Evolutionary conservation across 2,888 invertebrate species (phyloP), one percentile per base, ranked within the genome.

Genomic region (Macaria notata): DNA sequence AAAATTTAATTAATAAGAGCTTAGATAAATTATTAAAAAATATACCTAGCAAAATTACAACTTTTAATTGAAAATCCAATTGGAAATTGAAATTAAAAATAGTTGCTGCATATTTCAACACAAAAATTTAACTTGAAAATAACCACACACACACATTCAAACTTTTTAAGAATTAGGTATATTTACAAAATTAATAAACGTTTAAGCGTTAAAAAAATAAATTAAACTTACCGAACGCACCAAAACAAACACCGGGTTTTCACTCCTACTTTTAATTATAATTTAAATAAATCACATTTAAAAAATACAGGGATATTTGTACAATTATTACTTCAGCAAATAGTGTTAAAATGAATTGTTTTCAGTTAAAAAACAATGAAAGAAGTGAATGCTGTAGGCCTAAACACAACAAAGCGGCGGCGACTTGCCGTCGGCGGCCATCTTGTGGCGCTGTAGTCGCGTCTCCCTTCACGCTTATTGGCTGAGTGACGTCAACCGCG

Each of bases 401-500:
- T 91, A 90, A 88, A 87, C 83, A 82, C 80, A 77, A 74, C 69
- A 78, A 78, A 81, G 88, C 89, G 88, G 83, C 88, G 86, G 86
- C 83, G 75, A 75, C 62, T 69, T 76, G 69, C 84, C 84, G 86
- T 70, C 86, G 88, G 88, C 87, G 78, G 91, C 90, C 91, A 90
- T 91, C 76, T 91, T 89, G 90, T 87, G 89, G 88, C 90, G 90
- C 89, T 88, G 79, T 79, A 74, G 81, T 89, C 89, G 88, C 84
- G 76, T 72, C 71, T 78, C 75, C 66, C 78, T 71, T 66, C 70
- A 73, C 81, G 85, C 87, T 86, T 84, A 90, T 90, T 90, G 90
- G 90, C 72, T 75, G 86, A 86, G 79, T 90, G 89, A 89, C 90
- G 89, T 90, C 90, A 88, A 81, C 70, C 81, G 76, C 87, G 86